phyloP scores from a whole-genome alignment of 2,888 invertebrate genomes.

The Deilephila elpenor region DNA sequence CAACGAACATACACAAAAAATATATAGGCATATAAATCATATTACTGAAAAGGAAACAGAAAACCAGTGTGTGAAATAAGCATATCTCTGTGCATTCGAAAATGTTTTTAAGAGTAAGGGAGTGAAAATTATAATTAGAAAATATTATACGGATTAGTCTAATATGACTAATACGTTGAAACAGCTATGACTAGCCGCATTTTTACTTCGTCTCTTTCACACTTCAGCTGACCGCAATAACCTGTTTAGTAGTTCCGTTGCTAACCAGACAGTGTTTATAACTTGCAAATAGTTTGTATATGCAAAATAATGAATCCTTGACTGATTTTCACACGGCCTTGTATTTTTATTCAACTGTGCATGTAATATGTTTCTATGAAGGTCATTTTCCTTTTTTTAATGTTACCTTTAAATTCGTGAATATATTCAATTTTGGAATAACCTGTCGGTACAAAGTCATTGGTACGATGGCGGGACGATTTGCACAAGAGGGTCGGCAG shows the following conservation, averaged over 20 bases:
- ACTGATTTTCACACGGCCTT: conserved; percentile 37
- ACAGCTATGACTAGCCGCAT: no score
- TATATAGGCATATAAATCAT: background rate
- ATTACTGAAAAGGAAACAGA: no score
- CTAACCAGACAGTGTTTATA: conserved; percentile 12
- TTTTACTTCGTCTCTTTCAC: background rate
- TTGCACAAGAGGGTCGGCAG: no score
- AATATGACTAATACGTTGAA: no score
- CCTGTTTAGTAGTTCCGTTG: background rate
- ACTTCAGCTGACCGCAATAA: background rate
- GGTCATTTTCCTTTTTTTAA: conserved; percentile 13
- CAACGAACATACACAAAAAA: no score
- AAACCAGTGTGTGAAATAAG: background rate
- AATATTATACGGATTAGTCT: no score
- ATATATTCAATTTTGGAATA: no score
- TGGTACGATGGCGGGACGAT: no score
- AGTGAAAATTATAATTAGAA: background rate
- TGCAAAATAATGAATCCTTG: conserved; percentile 14
- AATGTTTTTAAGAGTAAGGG: background rate
- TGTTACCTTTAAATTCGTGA: no score
- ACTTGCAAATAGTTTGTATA: background rate
- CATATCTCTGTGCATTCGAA: background rate
- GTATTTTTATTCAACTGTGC: conserved; percentile 36
- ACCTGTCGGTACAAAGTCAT: no score
- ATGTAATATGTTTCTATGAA: conserved; percentile 35